A percentile compares a stretch with the other conserved stretches of the same genome.
phyloP scores from a whole-genome alignment of 2,888 invertebrate species.

The Apotomis turbidana region DNA sequence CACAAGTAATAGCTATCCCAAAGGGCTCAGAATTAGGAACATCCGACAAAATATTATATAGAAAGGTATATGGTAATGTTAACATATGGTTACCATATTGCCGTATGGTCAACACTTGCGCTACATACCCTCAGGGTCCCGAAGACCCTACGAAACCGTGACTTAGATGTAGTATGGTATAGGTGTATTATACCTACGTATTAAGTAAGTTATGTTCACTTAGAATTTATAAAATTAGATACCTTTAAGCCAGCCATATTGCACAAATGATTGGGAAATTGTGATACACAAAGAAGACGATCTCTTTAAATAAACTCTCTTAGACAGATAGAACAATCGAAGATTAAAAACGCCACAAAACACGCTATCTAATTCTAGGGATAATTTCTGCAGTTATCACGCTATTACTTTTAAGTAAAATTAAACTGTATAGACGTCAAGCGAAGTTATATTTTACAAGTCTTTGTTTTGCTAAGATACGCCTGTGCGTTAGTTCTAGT shows the following conservation, averaged over 20 bases:
- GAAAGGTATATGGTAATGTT: too few species aligned
- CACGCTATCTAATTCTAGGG: slow-evolving; percentile 19
- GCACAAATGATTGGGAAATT: slow-evolving; percentile 19
- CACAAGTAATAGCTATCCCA: too few species aligned
- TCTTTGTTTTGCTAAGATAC: background rate
- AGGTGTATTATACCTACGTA: too few species aligned
- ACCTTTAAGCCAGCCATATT: slow-evolving; percentile 39
- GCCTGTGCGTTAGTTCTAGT: background rate
- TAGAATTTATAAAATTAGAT: background rate
- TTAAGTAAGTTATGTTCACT: background rate
- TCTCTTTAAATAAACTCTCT: slow-evolving; percentile 39
- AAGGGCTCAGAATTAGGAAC: too few species aligned
- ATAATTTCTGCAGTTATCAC: background rate
- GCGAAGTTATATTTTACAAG: background rate
- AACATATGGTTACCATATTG: too few species aligned
- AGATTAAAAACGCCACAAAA: slow-evolving; percentile 1
- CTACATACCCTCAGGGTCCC: too few species aligned
- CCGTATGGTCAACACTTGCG: too few species aligned
- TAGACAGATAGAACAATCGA: slow-evolving; percentile 15
- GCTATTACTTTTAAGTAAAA: background rate
- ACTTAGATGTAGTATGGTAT: too few species aligned
- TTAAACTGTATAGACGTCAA: background rate
- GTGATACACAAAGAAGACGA: slow-evolving; percentile 9
- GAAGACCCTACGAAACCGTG: too few species aligned
- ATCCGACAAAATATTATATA: too few species aligned